Percentiles rank a stretch among this genome's conserved stretches.
phyloP scores from a whole-genome alignment of 1,140 invertebrate species.

The Pseudomyrmex dendroicus region DNA sequence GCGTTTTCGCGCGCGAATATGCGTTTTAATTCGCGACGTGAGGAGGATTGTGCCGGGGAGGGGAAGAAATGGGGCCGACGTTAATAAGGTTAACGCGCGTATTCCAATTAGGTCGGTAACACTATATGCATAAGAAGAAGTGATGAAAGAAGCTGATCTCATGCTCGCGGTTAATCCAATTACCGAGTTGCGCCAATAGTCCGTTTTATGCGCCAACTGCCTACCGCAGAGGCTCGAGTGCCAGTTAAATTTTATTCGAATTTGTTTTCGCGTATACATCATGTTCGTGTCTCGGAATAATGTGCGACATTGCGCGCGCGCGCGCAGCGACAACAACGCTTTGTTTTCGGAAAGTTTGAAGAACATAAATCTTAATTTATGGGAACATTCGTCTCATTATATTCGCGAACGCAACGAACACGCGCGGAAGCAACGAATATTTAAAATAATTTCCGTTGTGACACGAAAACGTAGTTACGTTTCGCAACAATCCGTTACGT shows the following conservation, averaged over 20 bases:
- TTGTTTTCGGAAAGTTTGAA: background rate
- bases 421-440: conserved; percentile 10
- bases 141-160: conserved; percentile 53
- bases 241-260: background rate
- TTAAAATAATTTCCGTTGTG: conserved; percentile 14
- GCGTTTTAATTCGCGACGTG: background rate
- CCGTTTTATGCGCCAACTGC: too few relatives aligned
- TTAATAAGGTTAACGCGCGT: conserved; percentile 45
- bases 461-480: conserved; percentile 36
- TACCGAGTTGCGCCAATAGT: conserved; percentile 29
- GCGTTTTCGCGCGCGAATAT: background rate
- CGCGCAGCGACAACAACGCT: too few relatives aligned
- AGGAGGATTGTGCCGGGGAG: background rate
- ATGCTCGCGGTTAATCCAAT: conserved; percentile 15
- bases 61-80: conserved; percentile 1
- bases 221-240: background rate
- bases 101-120: conserved; percentile 40
- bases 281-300: background rate
- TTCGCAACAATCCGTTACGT: conserved; percentile 10
- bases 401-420: background rate
- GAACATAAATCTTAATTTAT: conserved; percentile 11
- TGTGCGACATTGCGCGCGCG: background rate
- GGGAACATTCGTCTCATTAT: conserved; percentile 40
- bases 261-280: background rate
- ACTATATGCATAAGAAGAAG: conserved; percentile 35